phyloP scores from a whole-genome alignment of 2,113 vertebrate species.

The Passer domesticus region DNA sequence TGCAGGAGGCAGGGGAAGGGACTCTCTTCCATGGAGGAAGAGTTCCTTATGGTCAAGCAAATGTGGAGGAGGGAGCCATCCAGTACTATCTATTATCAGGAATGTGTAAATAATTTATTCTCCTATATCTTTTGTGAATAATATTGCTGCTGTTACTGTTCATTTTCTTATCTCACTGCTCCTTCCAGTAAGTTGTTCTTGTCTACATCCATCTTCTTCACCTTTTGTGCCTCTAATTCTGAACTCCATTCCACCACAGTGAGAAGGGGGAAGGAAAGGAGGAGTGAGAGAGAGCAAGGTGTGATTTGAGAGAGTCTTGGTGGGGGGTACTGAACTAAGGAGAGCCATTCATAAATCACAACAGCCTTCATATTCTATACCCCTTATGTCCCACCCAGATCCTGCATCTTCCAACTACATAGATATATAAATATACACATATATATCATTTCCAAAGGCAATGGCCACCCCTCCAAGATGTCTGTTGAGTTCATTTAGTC shows the following conservation, averaged over 20 bases:
- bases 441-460: neutral
- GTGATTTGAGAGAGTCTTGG: neutral
- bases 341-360: accelerated
- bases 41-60: neutral
- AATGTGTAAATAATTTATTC: neutral
- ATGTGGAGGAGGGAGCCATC: neutral
- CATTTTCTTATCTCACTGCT: neutral
- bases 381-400: neutral
- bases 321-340: neutral
- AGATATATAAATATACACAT: neutral
- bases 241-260: neutral
- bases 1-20: neutral
- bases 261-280: neutral
- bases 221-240: neutral
- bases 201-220: neutral
- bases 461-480: neutral
- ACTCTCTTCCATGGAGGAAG: neutral
- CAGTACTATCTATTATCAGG: neutral
- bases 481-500: neutral
- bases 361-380: neutral
- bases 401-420: neutral
- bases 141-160: neutral
- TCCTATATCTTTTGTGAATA: neutral
- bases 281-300: neutral
- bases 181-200: neutral